Base-by-base conservation (phyloP, 2,797 vertebrate species). In the Setipinna tenuifilis region DNA sequence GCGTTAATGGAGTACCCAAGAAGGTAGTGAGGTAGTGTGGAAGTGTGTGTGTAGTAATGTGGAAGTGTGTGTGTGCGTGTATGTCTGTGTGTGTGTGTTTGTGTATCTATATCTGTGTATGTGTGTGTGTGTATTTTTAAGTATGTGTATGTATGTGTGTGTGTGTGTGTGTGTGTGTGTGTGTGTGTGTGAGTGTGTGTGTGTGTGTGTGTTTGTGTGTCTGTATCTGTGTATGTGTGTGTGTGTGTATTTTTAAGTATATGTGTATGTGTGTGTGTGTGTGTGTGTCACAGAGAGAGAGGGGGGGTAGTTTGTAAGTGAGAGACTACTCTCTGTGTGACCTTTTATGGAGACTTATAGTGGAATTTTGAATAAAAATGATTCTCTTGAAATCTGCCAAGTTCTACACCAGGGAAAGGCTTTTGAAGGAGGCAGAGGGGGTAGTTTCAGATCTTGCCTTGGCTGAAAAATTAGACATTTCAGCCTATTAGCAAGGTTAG, bases 1-100 rank as follows among this genome's bases (percentile, higher is more conserved):
- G 81, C 86, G 87, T 89, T 80, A 88, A 82, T 50, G 85, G 83
- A 46, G 80, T 86, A 75, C 35, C 62, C 7, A 35, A 28, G 62
- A 28, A 12, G 12, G 62, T 11, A 25, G 23, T 65, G 23, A n/a
- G 21, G 59, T 6, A 19, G 62, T 68, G 62, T 68, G 62, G 12
- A 10, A 14, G 25, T 31, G 25, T 71, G 65, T 71, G 25, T 71
- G 6, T 68, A 6, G 23, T n/a, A 25, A 6, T 65, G 62, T 28
- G 61, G 10, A 21, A 12, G 62, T 68, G 62, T 28, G 62, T 68
- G 62, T 68, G 62, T 68, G 62, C 28, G 62, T 68, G 23, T 68
- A 23, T 68, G 62, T 12, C 6, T 25, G 62, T 65, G 62, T 23
- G n/a, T 65, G n/a, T 65, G n/a, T 23, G 23, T 10, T 2, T n/a